Conservation (phyloP, 37 sponge, comb jelly and placozoan species). For the Aplysina aerophoba region DNA sequence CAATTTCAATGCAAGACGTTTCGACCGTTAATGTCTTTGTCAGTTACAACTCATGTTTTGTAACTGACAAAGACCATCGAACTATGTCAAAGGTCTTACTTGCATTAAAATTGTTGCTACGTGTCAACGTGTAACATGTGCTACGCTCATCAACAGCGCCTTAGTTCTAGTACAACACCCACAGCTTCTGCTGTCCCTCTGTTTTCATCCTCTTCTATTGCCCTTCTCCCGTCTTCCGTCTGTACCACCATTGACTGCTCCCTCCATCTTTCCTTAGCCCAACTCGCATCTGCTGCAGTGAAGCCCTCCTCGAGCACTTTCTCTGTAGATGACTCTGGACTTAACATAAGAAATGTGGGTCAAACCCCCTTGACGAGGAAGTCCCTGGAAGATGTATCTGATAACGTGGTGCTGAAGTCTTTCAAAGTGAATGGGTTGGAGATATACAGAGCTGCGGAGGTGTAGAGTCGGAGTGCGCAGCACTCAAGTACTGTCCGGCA, state of each 20-base stretch:
- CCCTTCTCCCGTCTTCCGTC: neutral
- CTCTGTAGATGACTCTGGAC: neutral
- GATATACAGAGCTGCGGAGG: constrained; percentile 1
- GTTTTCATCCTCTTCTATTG: no score
- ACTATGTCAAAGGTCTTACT: no score
- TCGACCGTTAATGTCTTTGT: no score
- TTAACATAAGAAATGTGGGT: neutral
- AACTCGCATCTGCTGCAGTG: neutral
- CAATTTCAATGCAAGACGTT: no score
- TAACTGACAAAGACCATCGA: no score
- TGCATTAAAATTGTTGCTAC: no score
- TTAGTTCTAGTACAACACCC: no score
- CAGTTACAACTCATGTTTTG: no score
- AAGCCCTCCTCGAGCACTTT: neutral
- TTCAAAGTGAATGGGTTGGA: constrained; percentile 8
- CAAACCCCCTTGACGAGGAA: neutral
- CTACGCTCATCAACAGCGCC: no score
- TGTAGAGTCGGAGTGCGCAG: neutral
- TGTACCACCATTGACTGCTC: neutral
- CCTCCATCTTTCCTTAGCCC: neutral
- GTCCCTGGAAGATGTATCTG: constrained; percentile 9
- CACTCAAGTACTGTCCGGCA: no score
- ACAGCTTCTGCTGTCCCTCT: no score
- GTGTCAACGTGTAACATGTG: no score
- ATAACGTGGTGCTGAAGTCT: neutral